phyloP scores from a whole-genome alignment of 2,797 vertebrate species.

The Merluccius polli region DNA sequence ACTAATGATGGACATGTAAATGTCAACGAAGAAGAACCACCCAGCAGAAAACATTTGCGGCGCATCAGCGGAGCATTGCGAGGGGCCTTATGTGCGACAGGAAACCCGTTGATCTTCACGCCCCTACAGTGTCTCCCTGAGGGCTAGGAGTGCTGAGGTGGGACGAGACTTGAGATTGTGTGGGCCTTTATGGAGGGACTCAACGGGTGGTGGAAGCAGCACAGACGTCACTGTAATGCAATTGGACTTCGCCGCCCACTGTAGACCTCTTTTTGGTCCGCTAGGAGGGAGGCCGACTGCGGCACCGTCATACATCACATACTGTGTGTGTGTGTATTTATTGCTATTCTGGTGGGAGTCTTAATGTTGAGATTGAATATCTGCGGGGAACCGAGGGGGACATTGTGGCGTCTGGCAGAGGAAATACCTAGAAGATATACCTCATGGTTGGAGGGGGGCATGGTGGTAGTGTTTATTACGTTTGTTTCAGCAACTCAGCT shows the following conservation, averaged over 20 bases:
- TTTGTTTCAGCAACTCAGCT: constrained; percentile 46
- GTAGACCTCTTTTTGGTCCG: neutral
- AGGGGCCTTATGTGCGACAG: too few species aligned
- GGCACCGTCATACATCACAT: constrained; percentile 30
- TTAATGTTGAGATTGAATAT: constrained; percentile 12
- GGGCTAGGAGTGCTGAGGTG: too few species aligned
- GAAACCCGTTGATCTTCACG: neutral
- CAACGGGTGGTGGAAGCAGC: too few species aligned
- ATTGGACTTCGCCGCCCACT: neutral
- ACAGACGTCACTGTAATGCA: neutral
- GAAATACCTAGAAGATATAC: constrained; percentile 25
- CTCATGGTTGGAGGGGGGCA: constrained; percentile 24
- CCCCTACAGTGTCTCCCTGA: too few species aligned
- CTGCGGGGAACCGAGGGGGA: constrained; percentile 22
- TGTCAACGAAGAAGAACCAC: neutral
- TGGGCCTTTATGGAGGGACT: neutral
- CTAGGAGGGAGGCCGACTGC: neutral
- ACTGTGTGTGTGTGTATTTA: constrained; percentile 18
- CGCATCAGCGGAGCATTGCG: too few species aligned
- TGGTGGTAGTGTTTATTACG: constrained; percentile 42
- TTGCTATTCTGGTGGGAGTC: neutral
- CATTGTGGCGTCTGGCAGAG: constrained; percentile 23
- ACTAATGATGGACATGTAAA: too few species aligned
- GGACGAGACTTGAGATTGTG: too few species aligned
- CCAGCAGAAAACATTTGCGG: neutral